Evolutionary conservation across 2,888 invertebrate species (phyloP).

Genomic region (Drosophila subsilvestris): DNA sequence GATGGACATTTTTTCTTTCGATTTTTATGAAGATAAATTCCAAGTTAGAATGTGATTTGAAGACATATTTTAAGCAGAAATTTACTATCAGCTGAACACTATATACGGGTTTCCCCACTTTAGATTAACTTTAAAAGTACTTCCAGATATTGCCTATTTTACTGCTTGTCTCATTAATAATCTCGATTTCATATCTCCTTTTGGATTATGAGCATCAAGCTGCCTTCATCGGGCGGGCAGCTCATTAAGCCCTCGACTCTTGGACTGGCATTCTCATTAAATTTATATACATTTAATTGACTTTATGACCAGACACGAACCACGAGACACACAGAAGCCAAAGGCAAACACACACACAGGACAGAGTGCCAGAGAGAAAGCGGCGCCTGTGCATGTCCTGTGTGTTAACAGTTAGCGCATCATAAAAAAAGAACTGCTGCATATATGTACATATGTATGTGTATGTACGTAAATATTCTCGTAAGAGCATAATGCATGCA

Average conservation of each 20-base stretch:
- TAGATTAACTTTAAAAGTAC: neutral
- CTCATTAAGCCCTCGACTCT: slow-evolving; percentile 56
- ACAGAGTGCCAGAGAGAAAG: neutral
- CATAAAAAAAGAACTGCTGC: slow-evolving; percentile 49
- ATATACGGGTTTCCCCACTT: neutral
- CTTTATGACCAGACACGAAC: slow-evolving; percentile 64
- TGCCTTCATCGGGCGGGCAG: slow-evolving; percentile 27
- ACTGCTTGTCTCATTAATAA: slow-evolving; percentile 4
- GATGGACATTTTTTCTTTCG: neutral
- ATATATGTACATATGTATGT: slow-evolving; percentile 4
- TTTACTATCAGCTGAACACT: neutral
- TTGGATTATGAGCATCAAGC: slow-evolving; percentile 9
- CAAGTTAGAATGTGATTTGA: too few relatives aligned
- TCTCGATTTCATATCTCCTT: slow-evolving; percentile 30
- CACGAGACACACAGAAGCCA: slow-evolving; percentile 26
- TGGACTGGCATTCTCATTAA: slow-evolving; percentile 57
- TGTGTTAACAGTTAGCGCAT: slow-evolving; percentile 68
- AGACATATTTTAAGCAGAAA: neutral
- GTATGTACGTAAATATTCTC: neutral
- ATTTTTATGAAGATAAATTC: too few relatives aligned
- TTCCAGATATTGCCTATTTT: neutral
- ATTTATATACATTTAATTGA: slow-evolving; percentile 80
- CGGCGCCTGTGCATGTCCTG: slow-evolving; percentile 44
- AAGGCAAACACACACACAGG: slow-evolving; percentile 23
- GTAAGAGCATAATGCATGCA: neutral